Conservation (phyloP, 2,797 vertebrate genomes). For the Neosalanx taihuensis region DNA sequence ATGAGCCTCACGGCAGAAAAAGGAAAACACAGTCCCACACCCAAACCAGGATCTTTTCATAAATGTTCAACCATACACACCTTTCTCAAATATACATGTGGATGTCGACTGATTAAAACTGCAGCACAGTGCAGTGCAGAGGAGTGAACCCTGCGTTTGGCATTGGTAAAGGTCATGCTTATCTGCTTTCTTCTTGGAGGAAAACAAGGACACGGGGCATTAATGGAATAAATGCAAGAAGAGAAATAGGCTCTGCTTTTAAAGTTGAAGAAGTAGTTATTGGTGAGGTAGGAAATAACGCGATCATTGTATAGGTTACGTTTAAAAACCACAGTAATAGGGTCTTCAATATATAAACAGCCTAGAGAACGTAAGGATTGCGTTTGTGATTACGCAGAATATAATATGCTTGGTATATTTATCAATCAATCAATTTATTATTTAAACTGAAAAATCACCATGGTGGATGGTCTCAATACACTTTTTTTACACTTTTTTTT, state of each 20-base stretch:
- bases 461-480: too few relatives aligned
- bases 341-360: neutral
- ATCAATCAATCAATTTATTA: too few relatives aligned
- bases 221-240: neutral
- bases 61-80: constrained; percentile 78
- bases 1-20: constrained; percentile 8
- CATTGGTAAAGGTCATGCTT: constrained; percentile 12
- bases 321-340: neutral
- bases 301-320: neutral
- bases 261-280: neutral
- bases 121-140: constrained; percentile 33
- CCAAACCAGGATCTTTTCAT: constrained; percentile 80
- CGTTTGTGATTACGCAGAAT: too few relatives aligned
- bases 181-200: neutral
- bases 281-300: neutral
- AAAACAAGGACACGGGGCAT: constrained; percentile 11
- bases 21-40: constrained; percentile 64
- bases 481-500: too few relatives aligned
- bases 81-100: constrained; percentile 80
- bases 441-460: too few relatives aligned
- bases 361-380: too few relatives aligned
- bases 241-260: neutral
- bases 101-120: constrained; percentile 69
- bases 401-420: too few relatives aligned
- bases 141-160: constrained; percentile 37